Evolutionary conservation across 2,113 vertebrate species (phyloP).

Genomic region (Proteles cristata): DNA sequence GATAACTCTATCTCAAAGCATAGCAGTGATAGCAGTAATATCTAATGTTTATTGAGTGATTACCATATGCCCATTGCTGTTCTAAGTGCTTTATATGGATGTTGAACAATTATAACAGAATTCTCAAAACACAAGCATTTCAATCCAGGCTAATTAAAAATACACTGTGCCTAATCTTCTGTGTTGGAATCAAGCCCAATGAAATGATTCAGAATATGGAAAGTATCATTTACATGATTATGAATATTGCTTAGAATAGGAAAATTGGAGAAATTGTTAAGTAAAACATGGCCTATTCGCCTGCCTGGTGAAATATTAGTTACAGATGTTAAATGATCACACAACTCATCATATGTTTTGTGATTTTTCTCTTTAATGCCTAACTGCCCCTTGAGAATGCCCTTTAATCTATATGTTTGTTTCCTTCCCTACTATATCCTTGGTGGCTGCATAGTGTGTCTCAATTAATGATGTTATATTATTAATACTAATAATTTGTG

Average conservation of each 20-base stretch:
- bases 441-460: neutral
- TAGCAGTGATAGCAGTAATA: neutral
- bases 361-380: neutral
- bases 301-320: neutral
- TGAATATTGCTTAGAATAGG: neutral
- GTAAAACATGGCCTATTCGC: neutral
- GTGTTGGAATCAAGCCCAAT: slow-evolving; percentile 45
- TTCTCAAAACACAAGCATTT: slow-evolving; percentile 47
- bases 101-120: slow-evolving; percentile 34
- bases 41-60: neutral
- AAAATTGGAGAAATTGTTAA: slow-evolving; percentile 9
- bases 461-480: neutral
- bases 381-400: neutral
- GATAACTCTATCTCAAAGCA: neutral
- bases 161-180: slow-evolving; percentile 8
- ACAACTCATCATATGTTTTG: neutral
- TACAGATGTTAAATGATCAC: neutral
- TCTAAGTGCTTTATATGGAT: neutral
- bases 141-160: slow-evolving; percentile 58
- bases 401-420: neutral
- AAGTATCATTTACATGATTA: slow-evolving; percentile 43
- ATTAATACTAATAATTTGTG: neutral
- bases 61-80: neutral
- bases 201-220: neutral
- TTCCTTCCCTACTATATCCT: slow-evolving; percentile 16